Conservation (phyloP, 2,888 invertebrate genomes). For the Drosophila recens region DNA sequence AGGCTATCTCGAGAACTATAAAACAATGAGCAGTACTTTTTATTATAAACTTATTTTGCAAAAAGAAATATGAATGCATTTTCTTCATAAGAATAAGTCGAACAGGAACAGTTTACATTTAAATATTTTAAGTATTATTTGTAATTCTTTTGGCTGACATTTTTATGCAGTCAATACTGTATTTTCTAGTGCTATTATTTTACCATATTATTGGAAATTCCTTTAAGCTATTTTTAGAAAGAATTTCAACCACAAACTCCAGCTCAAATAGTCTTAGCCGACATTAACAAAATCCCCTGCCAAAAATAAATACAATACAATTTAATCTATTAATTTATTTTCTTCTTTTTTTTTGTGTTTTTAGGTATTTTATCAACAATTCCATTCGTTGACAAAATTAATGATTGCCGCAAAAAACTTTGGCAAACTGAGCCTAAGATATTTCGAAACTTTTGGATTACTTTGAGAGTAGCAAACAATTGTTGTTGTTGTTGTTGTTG, state of each 20-base stretch:
- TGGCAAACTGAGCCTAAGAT: constrained; percentile 45
- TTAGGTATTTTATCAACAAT: constrained; percentile 45
- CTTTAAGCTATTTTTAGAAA: background rate
- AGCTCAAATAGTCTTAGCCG: background rate
- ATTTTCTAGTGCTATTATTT: no score
- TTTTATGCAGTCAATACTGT: background rate
- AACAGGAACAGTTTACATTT: no score
- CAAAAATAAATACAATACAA: constrained; percentile 25
- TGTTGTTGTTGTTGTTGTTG: constrained; percentile 34
- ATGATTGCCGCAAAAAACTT: constrained; percentile 68
- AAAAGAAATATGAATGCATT: background rate
- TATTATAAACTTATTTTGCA: background rate
- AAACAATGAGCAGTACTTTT: no score
- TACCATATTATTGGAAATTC: background rate
- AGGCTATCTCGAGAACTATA: no score
- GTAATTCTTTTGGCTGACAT: background rate
- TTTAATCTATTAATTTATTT: constrained; percentile 68
- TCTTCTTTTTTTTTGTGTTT: constrained; percentile 1
- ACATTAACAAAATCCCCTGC: constrained; percentile 9
- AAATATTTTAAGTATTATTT: background rate
- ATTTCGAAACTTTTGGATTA: constrained; percentile 41
- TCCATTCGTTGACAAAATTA: constrained; percentile 59
- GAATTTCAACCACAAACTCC: background rate
- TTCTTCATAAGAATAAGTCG: no score
- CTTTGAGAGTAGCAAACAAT: constrained; percentile 29